phyloP scores from a whole-genome alignment of 1,140 invertebrate species.

The Cherax quadricarinatus region DNA sequence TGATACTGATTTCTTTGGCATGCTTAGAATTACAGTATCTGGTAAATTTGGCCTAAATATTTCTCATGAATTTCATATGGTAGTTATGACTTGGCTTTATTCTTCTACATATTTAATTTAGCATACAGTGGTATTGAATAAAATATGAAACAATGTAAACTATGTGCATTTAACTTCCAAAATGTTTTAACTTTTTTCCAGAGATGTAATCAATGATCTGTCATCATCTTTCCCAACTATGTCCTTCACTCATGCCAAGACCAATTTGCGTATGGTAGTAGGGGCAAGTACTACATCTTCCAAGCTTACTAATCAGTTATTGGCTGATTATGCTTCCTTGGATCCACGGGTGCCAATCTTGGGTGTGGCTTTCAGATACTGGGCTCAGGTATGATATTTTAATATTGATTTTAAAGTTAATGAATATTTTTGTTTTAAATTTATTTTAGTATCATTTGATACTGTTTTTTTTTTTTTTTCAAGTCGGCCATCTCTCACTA shows the following conservation, averaged over 20 bases:
- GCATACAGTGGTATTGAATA: not conserved
- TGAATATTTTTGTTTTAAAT: too few species aligned
- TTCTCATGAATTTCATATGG: too few species aligned
- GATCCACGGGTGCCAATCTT: constrained; percentile 40
- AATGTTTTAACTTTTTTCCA: constrained; percentile 15
- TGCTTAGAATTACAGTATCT: too few species aligned
- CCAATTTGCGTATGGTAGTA: constrained; percentile 51
- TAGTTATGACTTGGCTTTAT: too few species aligned
- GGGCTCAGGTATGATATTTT: constrained; percentile 52
- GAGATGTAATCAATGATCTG: constrained; percentile 60
- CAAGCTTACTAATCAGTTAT: constrained; percentile 56
- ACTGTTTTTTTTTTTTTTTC: too few species aligned
- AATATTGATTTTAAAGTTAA: not conserved
- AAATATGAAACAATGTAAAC: not conserved
- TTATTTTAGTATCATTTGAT: too few species aligned
- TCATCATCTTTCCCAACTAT: constrained; percentile 64
- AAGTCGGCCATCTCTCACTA: too few species aligned
- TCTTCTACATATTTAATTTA: too few species aligned
- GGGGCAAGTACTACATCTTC: constrained; percentile 48
- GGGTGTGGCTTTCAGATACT: constrained; percentile 56
- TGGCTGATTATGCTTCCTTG: constrained; percentile 53
- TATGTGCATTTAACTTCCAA: not conserved
- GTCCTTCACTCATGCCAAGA: constrained; percentile 54
- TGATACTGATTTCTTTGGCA: too few species aligned
- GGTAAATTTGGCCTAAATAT: too few species aligned